These are phyloP conservation scores for Zeus faber DNA, from an alignment of 2,113 vertebrate species.

Conservation along the genomic window DNA sequence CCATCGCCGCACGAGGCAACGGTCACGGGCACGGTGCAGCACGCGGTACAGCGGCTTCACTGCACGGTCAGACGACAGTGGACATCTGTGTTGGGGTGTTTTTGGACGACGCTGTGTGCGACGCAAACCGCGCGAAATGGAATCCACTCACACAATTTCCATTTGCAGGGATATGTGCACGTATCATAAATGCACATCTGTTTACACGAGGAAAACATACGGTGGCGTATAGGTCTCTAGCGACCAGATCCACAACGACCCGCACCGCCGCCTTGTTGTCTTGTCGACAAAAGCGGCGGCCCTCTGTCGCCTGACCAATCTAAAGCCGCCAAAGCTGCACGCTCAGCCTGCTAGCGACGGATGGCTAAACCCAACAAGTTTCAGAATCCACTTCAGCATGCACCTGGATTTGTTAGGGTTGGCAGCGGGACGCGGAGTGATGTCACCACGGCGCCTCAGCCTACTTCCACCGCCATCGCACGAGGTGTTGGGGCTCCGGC, in stretches of 20 bases:
- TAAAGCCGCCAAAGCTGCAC: constrained; percentile 40
- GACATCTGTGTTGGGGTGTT: constrained; percentile 10
- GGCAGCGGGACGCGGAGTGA: constrained; percentile 46
- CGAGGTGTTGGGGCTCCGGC: constrained; percentile 38
- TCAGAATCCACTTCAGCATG: constrained; percentile 45
- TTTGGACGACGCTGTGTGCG: no score
- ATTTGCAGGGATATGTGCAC: constrained; percentile 12
- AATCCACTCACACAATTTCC: no score
- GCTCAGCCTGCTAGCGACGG: constrained; percentile 34
- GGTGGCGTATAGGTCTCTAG: no score
- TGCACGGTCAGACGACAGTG: constrained; percentile 21
- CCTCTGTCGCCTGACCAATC: no score
- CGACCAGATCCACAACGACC: no score
- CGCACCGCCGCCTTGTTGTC: no score
- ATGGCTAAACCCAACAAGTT: constrained; percentile 45
- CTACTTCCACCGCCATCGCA: constrained; percentile 26
- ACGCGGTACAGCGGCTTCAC: constrained; percentile 40
- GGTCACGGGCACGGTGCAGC: constrained; percentile 16
- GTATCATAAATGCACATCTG: no score
- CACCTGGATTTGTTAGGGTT: constrained; percentile 62
- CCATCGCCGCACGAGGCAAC: constrained; percentile 37
- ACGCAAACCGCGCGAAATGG: no score
- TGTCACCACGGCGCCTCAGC: constrained; percentile 48
- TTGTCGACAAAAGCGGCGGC: no score
- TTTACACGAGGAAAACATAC: no score